Conservation (phyloP, 2,797 vertebrate species). For the Xiphophorus birchmanni region DNA sequence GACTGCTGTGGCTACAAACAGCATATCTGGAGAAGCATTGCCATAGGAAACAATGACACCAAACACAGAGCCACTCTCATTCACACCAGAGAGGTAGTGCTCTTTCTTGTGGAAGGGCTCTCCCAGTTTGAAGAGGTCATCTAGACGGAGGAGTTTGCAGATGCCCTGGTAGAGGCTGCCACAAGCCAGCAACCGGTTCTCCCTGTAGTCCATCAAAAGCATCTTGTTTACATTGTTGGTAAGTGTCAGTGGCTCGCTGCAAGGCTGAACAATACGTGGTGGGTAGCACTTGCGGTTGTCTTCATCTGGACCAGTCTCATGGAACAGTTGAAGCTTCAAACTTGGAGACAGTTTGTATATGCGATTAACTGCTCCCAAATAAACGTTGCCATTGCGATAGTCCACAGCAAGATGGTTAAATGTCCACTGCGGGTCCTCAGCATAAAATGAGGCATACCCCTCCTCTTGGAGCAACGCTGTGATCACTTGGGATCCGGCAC, state of each 20-base stretch:
- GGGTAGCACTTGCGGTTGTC: slow-evolving; percentile 99
- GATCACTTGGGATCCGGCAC: slow-evolving; percentile 69
- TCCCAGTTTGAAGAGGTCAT: slow-evolving; percentile 97
- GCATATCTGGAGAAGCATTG: slow-evolving; percentile 90
- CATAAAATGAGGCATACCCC: slow-evolving; percentile 87
- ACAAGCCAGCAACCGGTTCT: slow-evolving; percentile 94
- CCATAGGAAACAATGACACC: slow-evolving; percentile 97
- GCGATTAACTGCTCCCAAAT: slow-evolving; percentile 94
- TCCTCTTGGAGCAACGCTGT: slow-evolving; percentile 79
- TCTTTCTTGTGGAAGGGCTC: slow-evolving; percentile 99
- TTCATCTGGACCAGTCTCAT: slow-evolving; percentile 94
- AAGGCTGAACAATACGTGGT: slow-evolving; percentile 95
- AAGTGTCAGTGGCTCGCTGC: slow-evolving; percentile 89
- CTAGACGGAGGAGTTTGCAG: slow-evolving; percentile 94
- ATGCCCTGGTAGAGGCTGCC: slow-evolving; percentile 98
- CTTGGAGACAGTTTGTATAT: slow-evolving; percentile 95
- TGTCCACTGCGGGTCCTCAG: slow-evolving; percentile 87
- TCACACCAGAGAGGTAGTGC: slow-evolving; percentile 97
- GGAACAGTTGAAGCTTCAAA: slow-evolving; percentile 90
- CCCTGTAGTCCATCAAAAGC: slow-evolving; percentile 97
- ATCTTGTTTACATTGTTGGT: slow-evolving; percentile 99
- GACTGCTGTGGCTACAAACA: slow-evolving; percentile 96
- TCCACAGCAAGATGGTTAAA: slow-evolving; percentile 98
- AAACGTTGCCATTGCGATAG: slow-evolving; percentile 93
- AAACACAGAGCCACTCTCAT: slow-evolving; percentile 95